A percentile compares a stretch with the other conserved stretches of the same genome.
Evolutionary conservation across 2,113 vertebrate species (phyloP).

Genomic region (Aythya baeri): DNA sequence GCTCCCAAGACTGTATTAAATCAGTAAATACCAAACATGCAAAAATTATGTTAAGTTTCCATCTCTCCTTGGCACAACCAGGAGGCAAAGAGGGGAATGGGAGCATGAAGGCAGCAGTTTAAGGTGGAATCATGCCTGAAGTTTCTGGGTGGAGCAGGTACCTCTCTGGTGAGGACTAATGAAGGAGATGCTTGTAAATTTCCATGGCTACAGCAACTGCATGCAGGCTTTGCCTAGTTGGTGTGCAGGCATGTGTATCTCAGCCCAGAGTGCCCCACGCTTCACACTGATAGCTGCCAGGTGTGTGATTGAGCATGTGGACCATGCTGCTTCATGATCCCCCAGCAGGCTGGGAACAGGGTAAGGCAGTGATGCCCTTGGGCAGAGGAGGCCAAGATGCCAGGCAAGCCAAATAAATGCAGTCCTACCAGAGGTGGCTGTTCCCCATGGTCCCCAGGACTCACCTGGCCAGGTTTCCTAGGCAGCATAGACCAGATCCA

Average conservation of each 20-base stretch:
- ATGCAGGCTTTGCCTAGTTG: fast-evolving
- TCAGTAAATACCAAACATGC: not conserved
- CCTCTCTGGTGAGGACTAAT: not conserved
- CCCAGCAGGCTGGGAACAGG: fast-evolving
- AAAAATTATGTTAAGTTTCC: not conserved
- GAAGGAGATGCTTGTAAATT: not conserved
- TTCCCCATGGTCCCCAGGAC: not conserved
- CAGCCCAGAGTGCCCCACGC: not conserved
- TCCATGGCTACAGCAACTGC: not conserved
- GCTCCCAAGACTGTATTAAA: not conserved
- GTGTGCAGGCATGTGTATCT: not conserved
- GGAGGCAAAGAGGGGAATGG: not conserved
- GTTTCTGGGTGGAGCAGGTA: not conserved
- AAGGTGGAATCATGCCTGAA: not conserved
- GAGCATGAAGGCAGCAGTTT: not conserved
- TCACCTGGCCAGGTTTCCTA: not conserved
- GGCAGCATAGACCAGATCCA: not conserved
- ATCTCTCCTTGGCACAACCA: not conserved
- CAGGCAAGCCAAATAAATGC: not conserved
- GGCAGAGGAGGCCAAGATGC: not conserved
- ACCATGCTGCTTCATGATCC: fast-evolving
- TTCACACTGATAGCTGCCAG: not conserved
- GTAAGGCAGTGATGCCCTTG: not conserved
- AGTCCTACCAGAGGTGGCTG: not conserved
- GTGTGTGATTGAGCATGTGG: fast-evolving